These are phyloP conservation scores for Lacanobia oleracea DNA, from an alignment of 2,888 invertebrate species.

Conservation along the genomic window DNA sequence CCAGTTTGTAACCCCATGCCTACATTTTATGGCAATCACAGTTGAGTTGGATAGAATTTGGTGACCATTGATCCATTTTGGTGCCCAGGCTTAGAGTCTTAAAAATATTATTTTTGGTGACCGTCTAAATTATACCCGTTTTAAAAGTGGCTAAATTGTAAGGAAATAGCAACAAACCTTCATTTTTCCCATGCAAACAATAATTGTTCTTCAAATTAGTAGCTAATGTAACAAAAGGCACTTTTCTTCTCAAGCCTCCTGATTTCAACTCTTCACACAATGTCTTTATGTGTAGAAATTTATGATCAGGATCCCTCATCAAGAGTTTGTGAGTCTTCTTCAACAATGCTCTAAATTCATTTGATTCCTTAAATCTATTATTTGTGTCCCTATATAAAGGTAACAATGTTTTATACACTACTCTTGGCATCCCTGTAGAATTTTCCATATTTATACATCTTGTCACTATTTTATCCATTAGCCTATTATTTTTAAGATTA, in stretches of 20 bases:
- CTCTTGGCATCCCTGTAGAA: conserved; percentile 72
- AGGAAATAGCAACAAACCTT: conserved; percentile 21
- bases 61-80: no score
- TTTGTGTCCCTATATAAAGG: conserved; percentile 69
- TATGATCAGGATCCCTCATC: conserved; percentile 70
- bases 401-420: conserved; percentile 74
- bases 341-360: conserved; percentile 67
- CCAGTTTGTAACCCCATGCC: no score
- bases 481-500: conserved; percentile 64
- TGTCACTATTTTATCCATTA: conserved; percentile 73
- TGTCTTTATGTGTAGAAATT: conserved; percentile 76
- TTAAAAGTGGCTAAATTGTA: not conserved
- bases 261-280: conserved; percentile 74
- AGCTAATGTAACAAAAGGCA: conserved; percentile 73
- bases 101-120: no score
- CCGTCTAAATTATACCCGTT: no score
- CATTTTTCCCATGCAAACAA: no score
- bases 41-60: no score
- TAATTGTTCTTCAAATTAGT: conserved; percentile 51
- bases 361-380: conserved; percentile 70
- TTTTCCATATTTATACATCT: conserved; percentile 72
- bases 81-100: no score
- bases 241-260: conserved; percentile 69
- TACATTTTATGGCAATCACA: no score
- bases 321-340: conserved; percentile 64